Base-by-base conservation (phyloP, 2,113 vertebrate genomes). In the Pampusana beccarii region DNA sequence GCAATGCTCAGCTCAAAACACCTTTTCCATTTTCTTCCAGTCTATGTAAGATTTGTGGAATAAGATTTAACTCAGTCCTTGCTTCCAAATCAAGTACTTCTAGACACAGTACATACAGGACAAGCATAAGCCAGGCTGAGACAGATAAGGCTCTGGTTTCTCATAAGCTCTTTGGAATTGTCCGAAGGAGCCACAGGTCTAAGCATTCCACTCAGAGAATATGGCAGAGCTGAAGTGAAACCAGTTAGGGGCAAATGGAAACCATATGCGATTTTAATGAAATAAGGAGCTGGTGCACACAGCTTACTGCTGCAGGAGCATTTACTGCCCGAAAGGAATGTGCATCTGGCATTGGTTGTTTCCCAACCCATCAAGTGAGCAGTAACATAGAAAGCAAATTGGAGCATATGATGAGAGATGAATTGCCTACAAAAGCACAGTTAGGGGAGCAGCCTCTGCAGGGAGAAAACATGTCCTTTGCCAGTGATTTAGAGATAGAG, bases 181-280 rank as follows among this genome's bases (percentile, higher is more conserved):
- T 80, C 90, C 4, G 19, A 89, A 92, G 89, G 62, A 97, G 88
- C 71, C 86, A 93, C 57, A 77, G 67, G 70, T 74, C 84, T 81
- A 86, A 92, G 81, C 29, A 19, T 93, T 96, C 82, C 93, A 83
- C 86, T 92, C 57, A 5, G 61, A 93, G 67, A 96, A 80, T 50
- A 83, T 29, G 50, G 94, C 95, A 95, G 87, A 94, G 69, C 61
- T 88, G 78, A 96, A 91, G 88, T 60, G 85, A 95, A 87, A 86
- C 94, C 95, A 96, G 50, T 97, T 96, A 96, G 90, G 89, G 91
- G 84, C 91, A 97, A 96, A 97, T 90, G 86, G 88, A 97, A 97
- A 96, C 94, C 97, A 95, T 74, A 93, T 96, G 93, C 2, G 13
- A 44, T 93, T 97, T 97, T 97, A 94, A 96, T 69, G 65, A 95